phyloP scores from a whole-genome alignment of 1,140 invertebrate genomes.

The Penaeus indicus region DNA sequence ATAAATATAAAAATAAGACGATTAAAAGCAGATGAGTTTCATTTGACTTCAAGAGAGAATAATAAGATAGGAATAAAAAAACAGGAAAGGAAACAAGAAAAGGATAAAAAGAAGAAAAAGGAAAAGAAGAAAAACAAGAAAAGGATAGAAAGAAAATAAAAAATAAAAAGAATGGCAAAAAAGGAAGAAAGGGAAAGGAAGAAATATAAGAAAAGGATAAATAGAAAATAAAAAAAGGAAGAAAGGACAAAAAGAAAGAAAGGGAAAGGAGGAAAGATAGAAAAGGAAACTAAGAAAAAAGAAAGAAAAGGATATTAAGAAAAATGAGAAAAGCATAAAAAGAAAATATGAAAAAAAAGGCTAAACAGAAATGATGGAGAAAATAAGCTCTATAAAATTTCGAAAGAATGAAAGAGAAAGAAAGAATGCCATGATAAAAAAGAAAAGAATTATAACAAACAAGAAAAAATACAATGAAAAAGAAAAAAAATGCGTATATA shows the following conservation, averaged over 20 bases:
- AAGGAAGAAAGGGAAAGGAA: background rate
- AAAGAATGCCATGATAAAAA: no score
- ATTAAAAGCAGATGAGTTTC: no score
- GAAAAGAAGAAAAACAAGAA: background rate
- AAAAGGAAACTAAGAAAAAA: background rate
- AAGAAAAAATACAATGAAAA: background rate
- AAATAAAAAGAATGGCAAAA: background rate
- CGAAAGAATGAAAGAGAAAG: no score
- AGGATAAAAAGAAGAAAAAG: background rate
- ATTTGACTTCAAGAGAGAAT: no score
- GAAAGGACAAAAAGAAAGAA: background rate
- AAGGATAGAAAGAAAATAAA: no score
- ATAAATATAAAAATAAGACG: no score
- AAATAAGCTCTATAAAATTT: no score
- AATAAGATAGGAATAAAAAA: background rate
- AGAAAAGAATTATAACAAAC: constrained; percentile 16
- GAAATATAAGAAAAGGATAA: background rate
- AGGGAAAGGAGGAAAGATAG: background rate
- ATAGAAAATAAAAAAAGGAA: background rate
- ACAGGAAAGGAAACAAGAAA: background rate
- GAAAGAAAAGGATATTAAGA: background rate
- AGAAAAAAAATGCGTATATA: background rate
- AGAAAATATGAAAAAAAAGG: no score
- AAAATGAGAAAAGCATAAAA: no score
- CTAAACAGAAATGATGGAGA: no score